Base-by-base conservation (phyloP, 2,797 vertebrate genomes). In the Numenius phaeopus region DNA sequence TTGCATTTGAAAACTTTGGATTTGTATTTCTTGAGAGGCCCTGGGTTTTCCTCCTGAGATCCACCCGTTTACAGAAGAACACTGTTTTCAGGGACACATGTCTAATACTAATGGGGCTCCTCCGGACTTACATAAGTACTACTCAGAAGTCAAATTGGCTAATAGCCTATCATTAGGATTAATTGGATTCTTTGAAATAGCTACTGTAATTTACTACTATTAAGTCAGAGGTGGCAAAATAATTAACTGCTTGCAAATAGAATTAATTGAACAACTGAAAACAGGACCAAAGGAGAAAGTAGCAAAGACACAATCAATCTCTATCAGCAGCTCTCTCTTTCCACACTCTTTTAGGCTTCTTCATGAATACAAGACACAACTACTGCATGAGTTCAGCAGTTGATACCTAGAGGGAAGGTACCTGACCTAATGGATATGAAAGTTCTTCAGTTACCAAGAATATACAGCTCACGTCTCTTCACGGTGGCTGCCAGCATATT, bases 181-280 rank as follows among this genome's bases (percentile, higher is more conserved):
- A 67, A 85, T 81, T 80, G 64, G 52, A 46, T 59, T 73, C 50
- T 89, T 91, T 70, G 58, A 94, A 96, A 89, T 40, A 72, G 29
- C 22, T 87, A 22, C 42, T 69, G 37, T 61, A 65, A 72, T 69
- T 79, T 62, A 54, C 50, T 80, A 55, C 20, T 47, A 49, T 20
- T 47, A 90, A 88, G 49, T 26, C 72, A 71, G 57, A 91, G 8
- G 26, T 57, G 26, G 26, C 12, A 40, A 61, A 64, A 78, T 80
- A 83, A 67, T 67, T 42, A 84, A 27, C 10, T 40, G n/a, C 7
- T 93, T 76, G 18, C 55, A 66, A 71, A 57, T 10, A 72, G 29
- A 85, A 66, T 66, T 47, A 73, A 83, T 49, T 67, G 44, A 75
- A 49, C 32, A 83, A 66, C 17, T 73, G 70, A 67, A 75, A 96